Conservation (phyloP, 2,888 invertebrate species). For the Rhamnusium bicolor region DNA sequence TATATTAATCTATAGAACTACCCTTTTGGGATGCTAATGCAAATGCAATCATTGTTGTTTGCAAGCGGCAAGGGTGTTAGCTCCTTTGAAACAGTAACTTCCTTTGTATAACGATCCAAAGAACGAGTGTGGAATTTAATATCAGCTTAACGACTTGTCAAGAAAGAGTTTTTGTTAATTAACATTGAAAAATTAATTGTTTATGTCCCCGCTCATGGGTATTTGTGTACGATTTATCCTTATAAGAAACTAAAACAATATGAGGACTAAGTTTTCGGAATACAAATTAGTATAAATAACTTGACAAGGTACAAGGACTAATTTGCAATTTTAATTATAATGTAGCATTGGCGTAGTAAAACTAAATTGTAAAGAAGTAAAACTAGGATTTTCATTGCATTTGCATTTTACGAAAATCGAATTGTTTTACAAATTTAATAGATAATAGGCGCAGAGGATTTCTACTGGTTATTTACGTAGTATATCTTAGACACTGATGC, state of each 20-base stretch:
- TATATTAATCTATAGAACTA: not conserved
- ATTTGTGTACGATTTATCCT: not conserved
- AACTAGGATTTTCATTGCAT: no score
- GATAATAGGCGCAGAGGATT: no score
- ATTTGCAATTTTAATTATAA: not conserved
- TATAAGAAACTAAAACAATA: not conserved
- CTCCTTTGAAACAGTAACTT: not conserved
- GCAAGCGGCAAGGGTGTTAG: no score
- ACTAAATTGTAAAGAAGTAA: not conserved
- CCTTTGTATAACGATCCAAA: not conserved
- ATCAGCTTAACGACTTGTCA: not conserved
- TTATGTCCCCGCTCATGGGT: not conserved
- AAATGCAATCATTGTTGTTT: no score
- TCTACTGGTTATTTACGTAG: no score
- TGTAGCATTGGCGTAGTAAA: not conserved
- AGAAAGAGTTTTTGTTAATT: not conserved
- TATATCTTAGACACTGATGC: no score
- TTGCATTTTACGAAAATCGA: no score
- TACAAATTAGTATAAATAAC: not conserved
- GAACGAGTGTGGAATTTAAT: not conserved
- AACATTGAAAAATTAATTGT: not conserved
- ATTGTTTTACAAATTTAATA: no score
- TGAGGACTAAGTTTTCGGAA: not conserved
- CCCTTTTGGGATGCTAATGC: not conserved
- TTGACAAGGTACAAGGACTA: not conserved